phyloP scores from a whole-genome alignment of 2,797 vertebrate genomes.

The Myotis myotis region DNA sequence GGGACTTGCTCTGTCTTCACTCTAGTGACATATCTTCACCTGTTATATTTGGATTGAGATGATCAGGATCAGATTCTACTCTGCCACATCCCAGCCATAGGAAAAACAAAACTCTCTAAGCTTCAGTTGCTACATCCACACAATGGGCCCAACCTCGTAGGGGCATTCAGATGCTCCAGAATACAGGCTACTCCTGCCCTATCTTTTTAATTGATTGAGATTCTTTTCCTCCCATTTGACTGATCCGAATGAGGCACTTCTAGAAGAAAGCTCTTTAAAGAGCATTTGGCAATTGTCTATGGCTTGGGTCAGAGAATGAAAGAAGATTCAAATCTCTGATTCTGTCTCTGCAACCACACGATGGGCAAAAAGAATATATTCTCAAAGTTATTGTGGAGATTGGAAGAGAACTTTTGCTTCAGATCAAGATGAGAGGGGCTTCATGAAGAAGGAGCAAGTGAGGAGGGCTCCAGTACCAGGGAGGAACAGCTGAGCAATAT shows the following conservation, averaged over 20 bases:
- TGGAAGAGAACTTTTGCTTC: not conserved
- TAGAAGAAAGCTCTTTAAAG: not conserved
- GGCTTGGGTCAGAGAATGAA: not conserved
- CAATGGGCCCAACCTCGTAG: not conserved
- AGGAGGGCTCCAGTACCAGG: rapidly evolving
- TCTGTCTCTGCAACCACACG: too few relatives aligned
- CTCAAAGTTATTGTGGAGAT: too few relatives aligned
- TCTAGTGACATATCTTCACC: not conserved
- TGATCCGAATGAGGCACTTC: not conserved
- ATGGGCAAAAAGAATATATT: too few relatives aligned
- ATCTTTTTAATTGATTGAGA: not conserved
- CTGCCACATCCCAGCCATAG: rapidly evolving
- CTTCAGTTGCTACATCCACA: not conserved
- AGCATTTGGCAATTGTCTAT: not conserved
- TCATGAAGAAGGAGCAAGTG: not conserved
- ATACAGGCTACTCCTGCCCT: too few relatives aligned
- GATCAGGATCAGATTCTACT: not conserved
- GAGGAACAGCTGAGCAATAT: not conserved
- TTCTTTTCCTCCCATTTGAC: not conserved
- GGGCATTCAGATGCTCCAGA: not conserved
- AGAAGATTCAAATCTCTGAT: too few relatives aligned
- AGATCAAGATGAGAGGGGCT: not conserved
- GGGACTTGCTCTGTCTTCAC: not conserved
- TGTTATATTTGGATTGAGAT: not conserved
- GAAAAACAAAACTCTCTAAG: not conserved